Evolutionary conservation across 2,888 invertebrate genomes (phyloP), one percentile per base, ranked within the genome.

Genomic region (Dasysyrphus albostriatus): DNA sequence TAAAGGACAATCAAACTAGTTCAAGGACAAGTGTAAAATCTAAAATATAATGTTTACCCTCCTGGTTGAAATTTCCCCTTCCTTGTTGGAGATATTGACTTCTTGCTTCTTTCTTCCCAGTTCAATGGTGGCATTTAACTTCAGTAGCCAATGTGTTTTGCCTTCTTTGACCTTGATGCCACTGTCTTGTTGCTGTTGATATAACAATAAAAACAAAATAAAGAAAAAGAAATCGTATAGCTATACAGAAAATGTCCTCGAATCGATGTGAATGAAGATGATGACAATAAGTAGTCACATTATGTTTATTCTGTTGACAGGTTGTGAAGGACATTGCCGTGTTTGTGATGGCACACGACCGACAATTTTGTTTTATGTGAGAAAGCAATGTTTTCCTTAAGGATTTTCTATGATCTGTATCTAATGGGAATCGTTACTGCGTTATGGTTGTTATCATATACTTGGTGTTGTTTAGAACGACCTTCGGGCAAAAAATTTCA

Each of bases 311-410:
- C 51, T 72, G 61, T 65, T 49, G 63, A 44, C 87, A 83, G 75
- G 87, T 83, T 87, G 70, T 58, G 74, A 87, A 87, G 87, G 87
- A 79, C 83, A 87, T 34, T 19, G 19, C 39, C 24, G 19, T 78
- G 61, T 63, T 56, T 47, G 49, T 79, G 24, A 24, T 24, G 87
- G 73, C 87, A 87, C 87, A 87, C 87, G 87, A 87, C 87, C 67
- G 67, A 83, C 69, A 10, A 16, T 69, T 39, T 78, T 69, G 82
- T 47, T 56, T 77, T 67, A 67, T 81, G 51, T 56, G 54, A 54
- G 59, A 54, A 39, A 1, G n/a, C 39, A 42, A 16, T 44, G 61
- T 65, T 78, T 72, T 69, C 63, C 34, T 70, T 76, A 24, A 72
- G 10, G 39, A 69, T n/a, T 29, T 58, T 75, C 58, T 39, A 65